Evolutionary conservation across 2,888 invertebrate genomes (phyloP), one percentile per base, ranked within the genome.

Genomic region (Diarsia rubi): DNA sequence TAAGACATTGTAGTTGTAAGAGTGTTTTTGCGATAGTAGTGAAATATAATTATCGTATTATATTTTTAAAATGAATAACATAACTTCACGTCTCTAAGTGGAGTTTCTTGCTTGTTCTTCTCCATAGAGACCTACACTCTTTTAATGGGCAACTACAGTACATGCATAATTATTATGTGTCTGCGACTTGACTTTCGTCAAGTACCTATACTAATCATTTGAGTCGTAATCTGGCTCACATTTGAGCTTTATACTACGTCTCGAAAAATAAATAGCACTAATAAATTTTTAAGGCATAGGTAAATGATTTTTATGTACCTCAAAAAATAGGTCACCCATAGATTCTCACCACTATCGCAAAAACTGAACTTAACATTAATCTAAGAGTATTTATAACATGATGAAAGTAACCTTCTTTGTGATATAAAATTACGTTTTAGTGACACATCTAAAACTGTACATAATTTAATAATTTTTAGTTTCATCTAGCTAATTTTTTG

Each of bases 401-500:
- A 45, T 42, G 0, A n/a, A 27, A 60, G 21, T 47, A n/a, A 59
- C 24, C 31, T 47, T 52, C 3, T 42, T 42, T 42, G 62, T 77
- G 42, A 76, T 24, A 9, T 14, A 47, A 54, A 59, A 14, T 14
- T 42, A 0, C 9, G 44, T 47, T 57, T 57, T 47, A 19, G 83
- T 69, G 68, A 79, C 73, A 78, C 47, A 65, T 57, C 44, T 62
- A 65, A 60, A 72, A 71, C 45, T 37, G 31, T n/a, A 42, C 62
- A 42, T 42, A 78, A 54, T 78, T 78, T 68, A 37, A 37, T 68
- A 0, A 21, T 79, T 57, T 81, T 81, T 81, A 64, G 79, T 81
- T 83, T 73, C 68, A 83, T 83, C 80, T 83, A 81, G 83, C 79
- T 65, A 81, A 45, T 60, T 66, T 5, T 9, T 54, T 54, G 73